Base-by-base conservation (phyloP, 2,113 vertebrate genomes). In the Callocephalon fimbriatum region DNA sequence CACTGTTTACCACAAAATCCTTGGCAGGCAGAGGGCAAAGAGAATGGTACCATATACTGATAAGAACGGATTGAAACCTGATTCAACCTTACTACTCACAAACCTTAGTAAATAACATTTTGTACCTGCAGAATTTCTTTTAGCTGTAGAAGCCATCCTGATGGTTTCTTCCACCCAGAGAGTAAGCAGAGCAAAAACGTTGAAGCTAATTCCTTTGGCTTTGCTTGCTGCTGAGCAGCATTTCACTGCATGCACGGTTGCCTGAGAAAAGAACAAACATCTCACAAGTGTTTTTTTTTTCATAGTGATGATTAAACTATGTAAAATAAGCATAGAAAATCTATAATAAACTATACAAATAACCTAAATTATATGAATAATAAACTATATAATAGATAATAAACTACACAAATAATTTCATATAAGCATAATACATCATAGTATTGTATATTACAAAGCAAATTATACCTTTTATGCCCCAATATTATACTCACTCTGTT, bases 71-170 rank as follows among this genome's bases (percentile, higher is more conserved):
- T 2, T 27, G 58, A 80, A 96, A 86, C 22, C 32, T 18, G 26
- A 35, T 79, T 71, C 42, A 42, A 13, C 20, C 25, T 59, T 26
- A 59, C 13, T 35, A 70, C 11, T 44, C 27, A 38, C 8, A 44
- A 77, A 77, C 44, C n/a, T 71, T 51, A 61, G 10, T 37, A 63
- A 21, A 83, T 32, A 35, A 83, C 51, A 37, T 71, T 56, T 83
- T 50, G 32, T 97, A 98, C 97, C 97, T 95, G 85, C n/a, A 76
- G 70, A 68, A 65, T 47, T 88, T 75, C 15, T 87, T 87, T 56
- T 48, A 51, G 15, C 93, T 66, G 72, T 32, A 82, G 85, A 95
- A 96, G 94, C 79, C 97, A 97, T 98, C 70, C 31, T 50, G 70
- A n/a, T 65, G 31, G 21, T 45, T 86, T 92, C 31, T 70, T 95